Percentiles rank a stretch among this genome's conserved stretches.
Evolutionary conservation across 35 echinoderm and acorn worm species (phyloP).

Genomic region (Apostichopus japonicus): DNA sequence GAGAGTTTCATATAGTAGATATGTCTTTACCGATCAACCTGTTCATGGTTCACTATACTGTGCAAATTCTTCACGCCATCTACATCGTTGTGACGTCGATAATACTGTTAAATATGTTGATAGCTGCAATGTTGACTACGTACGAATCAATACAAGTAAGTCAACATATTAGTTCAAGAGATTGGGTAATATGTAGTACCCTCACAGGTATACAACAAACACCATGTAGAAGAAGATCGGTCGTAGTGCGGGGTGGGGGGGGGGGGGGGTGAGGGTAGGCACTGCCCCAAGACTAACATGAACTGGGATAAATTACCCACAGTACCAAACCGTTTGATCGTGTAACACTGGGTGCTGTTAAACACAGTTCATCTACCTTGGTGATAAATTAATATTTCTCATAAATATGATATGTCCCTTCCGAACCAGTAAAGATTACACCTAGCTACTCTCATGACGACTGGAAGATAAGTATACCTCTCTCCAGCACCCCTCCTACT

Average conservation of each 20-base stretch:
- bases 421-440: background rate
- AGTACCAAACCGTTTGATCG: too few relatives aligned
- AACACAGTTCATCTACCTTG: background rate
- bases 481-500: too few relatives aligned
- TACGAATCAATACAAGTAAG: conserved; percentile 44
- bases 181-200: too few relatives aligned
- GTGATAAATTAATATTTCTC: background rate
- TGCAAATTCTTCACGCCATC: conserved; percentile 37
- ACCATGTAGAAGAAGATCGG: too few relatives aligned
- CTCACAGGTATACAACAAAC: too few relatives aligned
- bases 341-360: background rate
- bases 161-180: too few relatives aligned
- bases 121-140: conserved; percentile 28
- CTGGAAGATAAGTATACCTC: background rate
- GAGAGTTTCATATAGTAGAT: conserved; percentile 20
- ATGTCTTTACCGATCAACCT: conserved; percentile 4
- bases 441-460: background rate
- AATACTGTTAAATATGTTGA: conserved; percentile 45
- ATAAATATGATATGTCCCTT: background rate
- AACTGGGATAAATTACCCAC: too few relatives aligned
- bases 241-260: background rate
- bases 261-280: background rate
- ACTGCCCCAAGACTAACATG: too few relatives aligned
- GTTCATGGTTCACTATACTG: conserved; percentile 13
- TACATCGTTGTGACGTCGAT: conserved; percentile 52